Evolutionary conservation across 2,113 vertebrate species (phyloP).

Genomic region (Varanus salvator): DNA sequence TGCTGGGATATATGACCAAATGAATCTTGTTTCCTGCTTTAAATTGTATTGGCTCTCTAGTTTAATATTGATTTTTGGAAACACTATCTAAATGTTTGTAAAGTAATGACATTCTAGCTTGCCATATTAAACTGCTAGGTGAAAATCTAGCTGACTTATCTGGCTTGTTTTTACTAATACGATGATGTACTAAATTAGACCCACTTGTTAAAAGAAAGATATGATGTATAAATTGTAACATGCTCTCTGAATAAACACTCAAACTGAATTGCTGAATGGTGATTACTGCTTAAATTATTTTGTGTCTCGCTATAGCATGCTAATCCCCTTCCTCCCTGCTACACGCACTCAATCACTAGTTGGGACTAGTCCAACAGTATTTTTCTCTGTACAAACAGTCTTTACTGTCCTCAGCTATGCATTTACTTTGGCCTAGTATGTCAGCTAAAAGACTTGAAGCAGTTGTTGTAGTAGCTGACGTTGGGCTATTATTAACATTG

Average conservation of each 20-base stretch:
- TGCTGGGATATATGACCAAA: constrained; percentile 71
- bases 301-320: background rate
- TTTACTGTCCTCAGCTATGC: background rate
- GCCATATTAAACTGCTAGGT: constrained; percentile 78
- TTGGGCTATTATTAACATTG: background rate
- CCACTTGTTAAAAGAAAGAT: constrained; percentile 81
- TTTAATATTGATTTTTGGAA: constrained; percentile 75
- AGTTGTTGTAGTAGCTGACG: background rate
- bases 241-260: constrained; percentile 89
- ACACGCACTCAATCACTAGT: no score
- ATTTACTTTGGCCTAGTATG: background rate
- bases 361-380: background rate
- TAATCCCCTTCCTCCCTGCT: no score
- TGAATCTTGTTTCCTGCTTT: constrained; percentile 77
- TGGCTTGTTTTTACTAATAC: constrained; percentile 90
- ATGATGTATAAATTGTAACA: constrained; percentile 93
- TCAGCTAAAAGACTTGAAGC: no score
- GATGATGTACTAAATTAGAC: constrained; percentile 82
- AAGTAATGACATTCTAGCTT: constrained; percentile 80
- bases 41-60: constrained; percentile 79
- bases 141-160: constrained; percentile 69
- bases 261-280: constrained; percentile 62
- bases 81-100: constrained; percentile 82
- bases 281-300: background rate
- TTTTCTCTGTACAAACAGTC: background rate